These are phyloP conservation scores for Oncopeltus fasciatus DNA, from an alignment of 1,140 invertebrate genomes.

Conservation along the genomic window DNA sequence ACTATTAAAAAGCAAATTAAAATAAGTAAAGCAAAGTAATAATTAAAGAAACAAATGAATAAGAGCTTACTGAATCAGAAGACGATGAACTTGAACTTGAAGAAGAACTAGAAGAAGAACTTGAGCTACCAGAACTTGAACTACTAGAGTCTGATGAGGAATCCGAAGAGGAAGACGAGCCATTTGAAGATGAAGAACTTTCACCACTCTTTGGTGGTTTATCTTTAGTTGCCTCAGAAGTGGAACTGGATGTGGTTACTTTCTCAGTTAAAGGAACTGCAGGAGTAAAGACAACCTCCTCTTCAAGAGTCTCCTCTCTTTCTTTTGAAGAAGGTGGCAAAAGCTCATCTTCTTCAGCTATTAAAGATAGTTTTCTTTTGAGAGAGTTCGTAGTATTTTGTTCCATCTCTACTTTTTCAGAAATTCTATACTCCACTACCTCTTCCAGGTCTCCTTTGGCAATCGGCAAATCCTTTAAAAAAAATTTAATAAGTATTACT, in stretches of 20 bases:
- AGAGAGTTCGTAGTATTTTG: conserved; percentile 5
- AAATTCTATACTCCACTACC: conserved; percentile 3
- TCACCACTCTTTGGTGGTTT: background rate
- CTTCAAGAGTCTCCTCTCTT: background rate
- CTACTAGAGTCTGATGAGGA: conserved; percentile 6
- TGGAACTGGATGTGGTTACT: background rate
- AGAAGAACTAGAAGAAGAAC: conserved; percentile 1
- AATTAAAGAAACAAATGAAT: too few species aligned
- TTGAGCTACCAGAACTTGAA: conserved; percentile 9
- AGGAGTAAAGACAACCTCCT: background rate
- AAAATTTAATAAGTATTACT: background rate
- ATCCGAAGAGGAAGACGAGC: conserved; percentile 2
- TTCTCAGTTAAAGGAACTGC: background rate
- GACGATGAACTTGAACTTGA: conserved; percentile 15
- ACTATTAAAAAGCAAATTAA: too few species aligned
- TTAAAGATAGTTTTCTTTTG: conserved; percentile 8
- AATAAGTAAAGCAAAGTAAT: too few species aligned
- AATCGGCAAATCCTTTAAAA: background rate
- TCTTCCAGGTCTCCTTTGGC: background rate
- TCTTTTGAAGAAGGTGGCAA: background rate
- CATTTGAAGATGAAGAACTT: background rate
- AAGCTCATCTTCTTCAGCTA: background rate
- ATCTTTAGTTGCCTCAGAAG: background rate
- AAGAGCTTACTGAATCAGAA: background rate
- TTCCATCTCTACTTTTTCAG: conserved; percentile 8